Base-by-base conservation (phyloP, 2,797 vertebrate genomes). In the Eptatretus atami region DNA sequence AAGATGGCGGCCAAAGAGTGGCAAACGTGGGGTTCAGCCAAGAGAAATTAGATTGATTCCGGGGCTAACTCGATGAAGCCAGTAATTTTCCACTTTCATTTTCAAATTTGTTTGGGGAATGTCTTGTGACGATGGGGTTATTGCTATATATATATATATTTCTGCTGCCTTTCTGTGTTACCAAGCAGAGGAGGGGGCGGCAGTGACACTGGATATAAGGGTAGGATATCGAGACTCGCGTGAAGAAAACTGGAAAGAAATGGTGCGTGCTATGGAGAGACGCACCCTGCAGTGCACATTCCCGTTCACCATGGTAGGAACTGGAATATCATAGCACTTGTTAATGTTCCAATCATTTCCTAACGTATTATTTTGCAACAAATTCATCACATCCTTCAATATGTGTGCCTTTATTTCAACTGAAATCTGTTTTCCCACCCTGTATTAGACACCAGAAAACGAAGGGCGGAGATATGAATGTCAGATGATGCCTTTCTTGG, bases 401-500 rank as follows among this genome's bases (percentile, higher is more conserved):
- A 19, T 19, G 19, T 19, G 19, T 19, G 19, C 19, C 19, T 19
- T 19, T 19, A 19, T 19, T 19, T 44, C 31, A 44, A 44, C 31
- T 44, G 31, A 44, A 44, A 44, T 44, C 31, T 3, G 3, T 44
- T 44, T 44, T 44, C 31, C 14, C 6, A 12, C 0, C 6, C 1
- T 1, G 12, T 63, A 14, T 15, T 67, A 95, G 90, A 82, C 74
- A 0, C 52, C 53, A 12, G 82, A 87, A 54, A 84, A 92, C 0
- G 82, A 93, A 68, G 88, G 84, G 2, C 83, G 82, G 2, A 75
- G 79, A 72, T 98, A 98, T 1, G 81, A 90, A 8, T 98, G 90
- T 12, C 83, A 93, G 44, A 73, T 79, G 31, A 73, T 96, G 60
- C 84, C 88, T 31, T 92, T 98, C 71, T 87, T 98, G 82, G 90